Percentiles rank a stretch among this genome's conserved stretches.
Conservation (phyloP, 2,797 vertebrate species). For the Antennarius maculatus region DNA sequence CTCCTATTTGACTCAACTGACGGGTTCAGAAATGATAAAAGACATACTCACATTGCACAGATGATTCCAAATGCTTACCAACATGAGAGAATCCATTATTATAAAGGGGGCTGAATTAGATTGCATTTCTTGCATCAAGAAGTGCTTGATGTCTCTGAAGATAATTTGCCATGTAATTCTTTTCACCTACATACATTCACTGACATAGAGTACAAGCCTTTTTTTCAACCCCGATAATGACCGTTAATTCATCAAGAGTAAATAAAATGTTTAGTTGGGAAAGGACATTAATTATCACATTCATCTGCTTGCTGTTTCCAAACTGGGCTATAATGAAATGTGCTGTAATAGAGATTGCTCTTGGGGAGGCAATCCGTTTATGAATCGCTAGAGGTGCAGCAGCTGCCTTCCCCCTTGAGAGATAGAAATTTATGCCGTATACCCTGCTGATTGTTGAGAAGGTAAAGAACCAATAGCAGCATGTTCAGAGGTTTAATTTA, state of each 20-base stretch:
- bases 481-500: slow-evolving; percentile 98
- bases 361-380: slow-evolving; percentile 87
- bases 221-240: slow-evolving; percentile 75
- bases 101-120: slow-evolving; percentile 79
- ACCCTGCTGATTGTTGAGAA: slow-evolving; percentile 95
- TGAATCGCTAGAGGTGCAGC: slow-evolving; percentile 89
- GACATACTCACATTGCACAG: slow-evolving; percentile 76
- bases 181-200: slow-evolving; percentile 79
- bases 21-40: slow-evolving; percentile 68
- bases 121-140: slow-evolving; percentile 80
- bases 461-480: slow-evolving; percentile 97
- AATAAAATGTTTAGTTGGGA: slow-evolving; percentile 90
- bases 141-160: slow-evolving; percentile 80
- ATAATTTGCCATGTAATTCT: slow-evolving; percentile 88
- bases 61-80: slow-evolving; percentile 77
- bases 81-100: slow-evolving; percentile 79
- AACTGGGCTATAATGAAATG: slow-evolving; percentile 91
- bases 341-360: slow-evolving; percentile 88
- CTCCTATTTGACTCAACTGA: slow-evolving; percentile 53
- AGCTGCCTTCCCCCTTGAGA: slow-evolving; percentile 88
- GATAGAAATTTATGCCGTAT: slow-evolving; percentile 91
- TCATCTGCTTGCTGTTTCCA: slow-evolving; percentile 87
- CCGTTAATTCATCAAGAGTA: slow-evolving; percentile 88
- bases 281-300: slow-evolving; percentile 93
- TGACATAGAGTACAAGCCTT: slow-evolving; percentile 51